Conservation (phyloP, 2,888 invertebrate genomes). For the Augochlorella aurata region DNA sequence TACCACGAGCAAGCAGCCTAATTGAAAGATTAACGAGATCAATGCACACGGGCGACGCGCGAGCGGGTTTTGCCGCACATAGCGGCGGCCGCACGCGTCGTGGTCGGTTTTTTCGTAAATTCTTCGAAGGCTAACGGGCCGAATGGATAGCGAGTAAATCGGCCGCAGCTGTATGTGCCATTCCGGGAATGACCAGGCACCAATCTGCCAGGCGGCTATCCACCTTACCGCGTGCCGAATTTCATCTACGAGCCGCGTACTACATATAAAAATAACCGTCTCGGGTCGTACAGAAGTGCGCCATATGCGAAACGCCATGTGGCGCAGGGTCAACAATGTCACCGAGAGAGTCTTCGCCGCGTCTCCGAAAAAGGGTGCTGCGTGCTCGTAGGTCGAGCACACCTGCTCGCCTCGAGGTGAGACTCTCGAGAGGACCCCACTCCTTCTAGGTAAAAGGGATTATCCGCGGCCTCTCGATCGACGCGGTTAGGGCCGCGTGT, state of each 20-base stretch:
- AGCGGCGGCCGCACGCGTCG: not conserved
- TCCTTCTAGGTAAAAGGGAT: slow-evolving; percentile 50
- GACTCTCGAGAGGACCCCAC: slow-evolving; percentile 13
- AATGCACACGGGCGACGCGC: not conserved
- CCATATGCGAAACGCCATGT: slow-evolving; percentile 70
- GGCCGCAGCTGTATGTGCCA: slow-evolving; percentile 55
- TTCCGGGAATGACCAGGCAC: slow-evolving; percentile 46
- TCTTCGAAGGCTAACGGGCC: slow-evolving; percentile 12
- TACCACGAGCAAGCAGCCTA: not conserved
- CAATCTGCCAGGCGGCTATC: slow-evolving; percentile 61
- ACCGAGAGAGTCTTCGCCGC: slow-evolving; percentile 54
- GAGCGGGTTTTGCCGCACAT: not conserved
- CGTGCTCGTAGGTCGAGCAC: slow-evolving; percentile 21
- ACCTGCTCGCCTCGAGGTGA: slow-evolving; percentile 69
- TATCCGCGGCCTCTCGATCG: slow-evolving; percentile 58
- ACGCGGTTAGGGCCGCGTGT: slow-evolving; percentile 53
- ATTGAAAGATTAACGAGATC: not conserved
- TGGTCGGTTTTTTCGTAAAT: not conserved
- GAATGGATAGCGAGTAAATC: slow-evolving; percentile 22
- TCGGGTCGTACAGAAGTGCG: slow-evolving; percentile 33
- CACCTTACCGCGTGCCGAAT: slow-evolving; percentile 57
- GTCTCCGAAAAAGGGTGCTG: slow-evolving; percentile 40
- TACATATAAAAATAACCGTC: slow-evolving; percentile 59
- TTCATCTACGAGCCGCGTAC: slow-evolving; percentile 51
- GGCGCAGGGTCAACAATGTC: slow-evolving; percentile 67